Base-by-base conservation (phyloP, 1,140 invertebrate genomes). In the Lepidotrigona ventralis region DNA sequence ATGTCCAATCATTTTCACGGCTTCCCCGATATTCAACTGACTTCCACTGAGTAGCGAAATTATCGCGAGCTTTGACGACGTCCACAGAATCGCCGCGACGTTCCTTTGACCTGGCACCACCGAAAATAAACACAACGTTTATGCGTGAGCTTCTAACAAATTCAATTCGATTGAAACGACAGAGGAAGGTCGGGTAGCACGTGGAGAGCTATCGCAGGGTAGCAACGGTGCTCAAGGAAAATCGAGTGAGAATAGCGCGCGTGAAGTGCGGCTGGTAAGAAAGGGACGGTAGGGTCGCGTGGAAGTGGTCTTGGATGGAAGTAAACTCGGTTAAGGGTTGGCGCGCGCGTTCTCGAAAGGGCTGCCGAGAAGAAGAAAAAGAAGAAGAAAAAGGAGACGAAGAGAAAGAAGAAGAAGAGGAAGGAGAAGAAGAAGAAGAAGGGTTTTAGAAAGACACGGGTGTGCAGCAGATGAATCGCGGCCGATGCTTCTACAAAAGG, bases 301-400 rank as follows among this genome's bases (percentile, higher is more conserved):
- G 68, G 46, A 83, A 84, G 78, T 63, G 83, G 75, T 86, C 64
- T 76, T 76, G 86, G 85, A 70, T 88, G 82, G 85, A 81, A 84
- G 86, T 84, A 88, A 88, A 88, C 85, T 88, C 85, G 86, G 85
- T 88, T 88, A 87, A 88, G 74, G 85, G 74, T 75, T 87, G 81
- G 76, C 72, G 77, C 78, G 81, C 63, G 71, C 80, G 74, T 54
- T 58, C 79, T 85, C 74, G 64, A 84, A 79, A 84, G 77, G 70
- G 82, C 21, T 71, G 6, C 46, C 39, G 39, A 46, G 39, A 46
- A 46, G 39, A 46, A 46, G 39, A 46, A 8, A 46, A 46, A 46
- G 39, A 46, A 46, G 6, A 46, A 46, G 39, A 46, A 39, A 3
- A 39, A 46, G 39, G 39, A 46, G 8, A 8, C 6, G 6, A 8